Evolutionary conservation across 2,113 vertebrate species (phyloP).

Genomic region (Malurus cyaneus): DNA sequence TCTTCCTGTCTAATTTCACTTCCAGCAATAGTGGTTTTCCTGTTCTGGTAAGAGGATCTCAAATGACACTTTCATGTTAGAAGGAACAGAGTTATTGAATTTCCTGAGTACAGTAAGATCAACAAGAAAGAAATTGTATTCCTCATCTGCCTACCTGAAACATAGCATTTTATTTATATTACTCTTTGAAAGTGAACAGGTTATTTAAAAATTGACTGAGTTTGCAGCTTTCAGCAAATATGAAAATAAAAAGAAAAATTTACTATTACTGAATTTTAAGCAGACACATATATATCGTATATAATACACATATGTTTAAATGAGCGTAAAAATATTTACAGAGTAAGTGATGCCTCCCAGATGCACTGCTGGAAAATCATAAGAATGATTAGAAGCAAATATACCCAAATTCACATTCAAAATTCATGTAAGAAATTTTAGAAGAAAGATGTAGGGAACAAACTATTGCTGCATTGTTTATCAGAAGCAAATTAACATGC

Average conservation of each 20-base stretch:
- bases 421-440: not conserved
- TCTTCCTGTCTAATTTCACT: constrained; percentile 24
- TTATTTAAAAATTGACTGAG: not conserved
- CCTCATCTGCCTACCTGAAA: not conserved
- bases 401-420: not conserved
- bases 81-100: not conserved
- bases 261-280: not conserved
- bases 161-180: not conserved
- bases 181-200: not conserved
- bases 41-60: constrained; percentile 1
- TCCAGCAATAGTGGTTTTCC: not conserved
- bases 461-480: not conserved
- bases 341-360: not conserved
- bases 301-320: not conserved
- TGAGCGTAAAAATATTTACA: not conserved
- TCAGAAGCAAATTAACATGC: not conserved
- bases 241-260: not conserved
- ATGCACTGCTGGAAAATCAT: not conserved
- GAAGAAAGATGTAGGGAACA: not conserved
- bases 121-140: not conserved
- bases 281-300: not conserved
- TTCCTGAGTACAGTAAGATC: not conserved
- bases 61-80: not conserved
- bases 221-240: not conserved
- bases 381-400: not conserved